Conservation (phyloP, 2,797 vertebrate species). For the Scomberomorus guttatus region DNA sequence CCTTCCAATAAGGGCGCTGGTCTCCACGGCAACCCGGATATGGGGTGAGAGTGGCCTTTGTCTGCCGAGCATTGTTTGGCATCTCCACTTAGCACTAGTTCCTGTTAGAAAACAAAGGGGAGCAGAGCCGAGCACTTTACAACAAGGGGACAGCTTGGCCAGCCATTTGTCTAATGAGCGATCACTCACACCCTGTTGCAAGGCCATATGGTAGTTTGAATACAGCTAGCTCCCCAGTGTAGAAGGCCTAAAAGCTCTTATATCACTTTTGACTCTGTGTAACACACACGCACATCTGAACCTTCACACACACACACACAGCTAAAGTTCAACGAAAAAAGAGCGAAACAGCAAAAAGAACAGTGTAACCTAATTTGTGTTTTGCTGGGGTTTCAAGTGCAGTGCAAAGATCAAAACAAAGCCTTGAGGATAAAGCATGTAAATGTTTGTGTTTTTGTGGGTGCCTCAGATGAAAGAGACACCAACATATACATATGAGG, state of each 20-base stretch:
- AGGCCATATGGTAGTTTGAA: constrained; percentile 79
- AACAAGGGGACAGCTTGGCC: constrained; percentile 74
- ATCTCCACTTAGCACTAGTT: constrained; percentile 79
- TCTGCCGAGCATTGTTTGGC: constrained; percentile 77
- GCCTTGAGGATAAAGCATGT: constrained; percentile 59
- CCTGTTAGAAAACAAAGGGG: constrained; percentile 81
- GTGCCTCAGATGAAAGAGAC: constrained; percentile 62
- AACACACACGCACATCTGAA: constrained; percentile 22
- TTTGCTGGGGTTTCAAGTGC: constrained; percentile 27
- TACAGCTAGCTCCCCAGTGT: constrained; percentile 46
- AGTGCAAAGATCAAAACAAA: constrained; percentile 69
- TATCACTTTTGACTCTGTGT: constrained; percentile 43
- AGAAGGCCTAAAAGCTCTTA: constrained; percentile 56
- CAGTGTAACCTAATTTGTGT: constrained; percentile 60
- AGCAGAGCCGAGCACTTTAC: constrained; percentile 65
- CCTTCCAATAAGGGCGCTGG: constrained; percentile 44
- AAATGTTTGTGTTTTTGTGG: constrained; percentile 59
- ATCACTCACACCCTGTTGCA: constrained; percentile 78
- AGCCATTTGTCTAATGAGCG: constrained; percentile 83
- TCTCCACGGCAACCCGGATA: constrained; percentile 77
- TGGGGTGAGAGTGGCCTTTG: constrained; percentile 79
- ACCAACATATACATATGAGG: constrained; percentile 32
- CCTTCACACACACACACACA: constrained; percentile 9
- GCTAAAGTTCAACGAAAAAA: constrained; percentile 39
- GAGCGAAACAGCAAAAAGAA: constrained; percentile 44